Conservation (phyloP, 2,888 invertebrate genomes). For the Microctonus brassicae region DNA sequence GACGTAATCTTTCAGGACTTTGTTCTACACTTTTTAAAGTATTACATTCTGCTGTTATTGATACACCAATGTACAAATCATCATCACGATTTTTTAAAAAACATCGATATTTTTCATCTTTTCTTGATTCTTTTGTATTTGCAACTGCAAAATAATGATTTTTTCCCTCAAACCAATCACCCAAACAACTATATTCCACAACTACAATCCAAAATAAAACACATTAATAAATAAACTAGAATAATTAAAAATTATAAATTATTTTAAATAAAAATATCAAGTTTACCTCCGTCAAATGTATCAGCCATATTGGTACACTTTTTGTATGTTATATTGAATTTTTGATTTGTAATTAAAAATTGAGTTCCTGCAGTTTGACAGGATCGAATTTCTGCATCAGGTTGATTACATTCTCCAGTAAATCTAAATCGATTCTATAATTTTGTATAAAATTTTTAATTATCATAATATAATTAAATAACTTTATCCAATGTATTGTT, state of each 20-base stretch:
- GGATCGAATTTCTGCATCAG: conserved; percentile 90
- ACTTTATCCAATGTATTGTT: too few relatives aligned
- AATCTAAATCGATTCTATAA: conserved; percentile 86
- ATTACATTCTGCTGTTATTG: conserved; percentile 94
- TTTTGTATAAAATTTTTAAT: conserved; percentile 21
- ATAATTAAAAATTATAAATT: conserved; percentile 1
- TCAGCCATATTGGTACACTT: conserved; percentile 91
- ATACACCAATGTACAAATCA: conserved; percentile 91
- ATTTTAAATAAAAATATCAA: background rate
- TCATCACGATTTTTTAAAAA: conserved; percentile 95
- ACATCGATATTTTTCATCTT: conserved; percentile 94
- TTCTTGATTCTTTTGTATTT: conserved; percentile 94
- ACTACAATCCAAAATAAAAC: conserved; percentile 67
- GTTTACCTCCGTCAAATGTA: conserved; percentile 84
- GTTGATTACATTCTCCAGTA: conserved; percentile 91
- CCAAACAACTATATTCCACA: conserved; percentile 92
- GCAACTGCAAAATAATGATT: conserved; percentile 98
- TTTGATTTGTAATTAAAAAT: conserved; percentile 95
- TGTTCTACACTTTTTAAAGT: conserved; percentile 93
- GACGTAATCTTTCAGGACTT: conserved; percentile 88
- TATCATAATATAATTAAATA: background rate
- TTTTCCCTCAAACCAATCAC: conserved; percentile 95
- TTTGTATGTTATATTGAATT: conserved; percentile 94
- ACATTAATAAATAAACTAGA: conserved; percentile 20
- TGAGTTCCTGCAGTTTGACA: conserved; percentile 97